Conservation (phyloP, 1,140 invertebrate species). For the Nixonia krombeini region DNA sequence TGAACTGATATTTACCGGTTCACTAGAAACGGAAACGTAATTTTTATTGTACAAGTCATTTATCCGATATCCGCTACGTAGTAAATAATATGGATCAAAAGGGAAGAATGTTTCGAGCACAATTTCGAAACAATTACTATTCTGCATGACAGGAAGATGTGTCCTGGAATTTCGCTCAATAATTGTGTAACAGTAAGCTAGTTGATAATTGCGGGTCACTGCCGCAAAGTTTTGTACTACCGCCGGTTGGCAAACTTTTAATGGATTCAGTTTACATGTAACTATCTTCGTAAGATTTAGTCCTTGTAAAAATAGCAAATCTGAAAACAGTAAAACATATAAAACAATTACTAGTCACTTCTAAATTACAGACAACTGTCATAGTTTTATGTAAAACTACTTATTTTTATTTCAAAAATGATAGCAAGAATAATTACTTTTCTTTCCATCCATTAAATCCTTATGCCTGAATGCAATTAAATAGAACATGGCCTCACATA, state of each 20-base stretch:
- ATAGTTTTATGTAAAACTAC: slow-evolving; percentile 6
- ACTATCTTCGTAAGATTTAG: slow-evolving; percentile 89
- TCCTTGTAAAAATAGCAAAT: slow-evolving; percentile 82
- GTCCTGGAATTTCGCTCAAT: slow-evolving; percentile 87
- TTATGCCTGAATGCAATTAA: slow-evolving; percentile 89
- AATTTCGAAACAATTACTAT: slow-evolving; percentile 64
- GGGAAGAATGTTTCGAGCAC: slow-evolving; percentile 82
- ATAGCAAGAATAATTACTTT: slow-evolving; percentile 77
- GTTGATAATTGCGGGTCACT: slow-evolving; percentile 87
- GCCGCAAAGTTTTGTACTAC: slow-evolving; percentile 89
- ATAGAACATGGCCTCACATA: slow-evolving; percentile 93
- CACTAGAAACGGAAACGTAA: slow-evolving; percentile 48
- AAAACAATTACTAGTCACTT: slow-evolving; percentile 18
- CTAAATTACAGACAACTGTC: slow-evolving; percentile 1
- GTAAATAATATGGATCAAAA: slow-evolving; percentile 84
- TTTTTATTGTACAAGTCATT: slow-evolving; percentile 61
- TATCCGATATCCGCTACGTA: slow-evolving; percentile 66
- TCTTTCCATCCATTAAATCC: slow-evolving; percentile 82
- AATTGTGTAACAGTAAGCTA: slow-evolving; percentile 92
- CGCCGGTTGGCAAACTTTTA: slow-evolving; percentile 82
- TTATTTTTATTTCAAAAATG: no score
- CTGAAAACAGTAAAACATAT: slow-evolving; percentile 72
- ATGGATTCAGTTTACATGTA: slow-evolving; percentile 87
- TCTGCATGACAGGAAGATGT: slow-evolving; percentile 73
- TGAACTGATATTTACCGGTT: slow-evolving; percentile 36